Percentiles rank a stretch among this genome's conserved stretches.
Conservation (phyloP, 2,888 invertebrate genomes). For the Tyria jacobaeae region DNA sequence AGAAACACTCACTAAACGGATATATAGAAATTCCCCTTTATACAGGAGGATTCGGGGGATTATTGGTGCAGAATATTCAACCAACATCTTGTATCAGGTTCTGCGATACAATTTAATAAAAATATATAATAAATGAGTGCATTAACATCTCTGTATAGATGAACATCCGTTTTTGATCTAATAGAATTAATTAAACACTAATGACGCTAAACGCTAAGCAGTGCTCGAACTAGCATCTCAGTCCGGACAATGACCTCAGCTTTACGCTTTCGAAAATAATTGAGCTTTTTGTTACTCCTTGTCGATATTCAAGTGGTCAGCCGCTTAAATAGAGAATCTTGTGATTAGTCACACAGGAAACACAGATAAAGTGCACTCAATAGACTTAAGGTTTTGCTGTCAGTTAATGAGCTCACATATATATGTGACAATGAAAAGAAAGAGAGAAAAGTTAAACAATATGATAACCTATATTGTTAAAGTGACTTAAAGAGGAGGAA, state of each 20-base stretch:
- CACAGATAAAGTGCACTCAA: neutral
- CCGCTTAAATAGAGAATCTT: constrained; percentile 24
- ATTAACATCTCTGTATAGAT: neutral
- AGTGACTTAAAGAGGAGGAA: too few species aligned
- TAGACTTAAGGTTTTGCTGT: neutral
- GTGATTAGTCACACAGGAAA: constrained; percentile 16
- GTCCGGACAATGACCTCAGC: constrained; percentile 31
- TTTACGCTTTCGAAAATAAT: constrained; percentile 42
- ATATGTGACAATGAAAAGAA: too few species aligned
- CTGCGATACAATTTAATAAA: neutral
- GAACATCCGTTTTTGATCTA: constrained; percentile 3
- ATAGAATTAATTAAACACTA: constrained; percentile 2
- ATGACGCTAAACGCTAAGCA: neutral
- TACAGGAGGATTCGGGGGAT: too few species aligned
- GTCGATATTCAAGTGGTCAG: constrained; percentile 21
- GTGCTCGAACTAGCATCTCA: constrained; percentile 6
- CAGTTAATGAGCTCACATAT: neutral
- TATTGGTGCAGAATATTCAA: too few species aligned
- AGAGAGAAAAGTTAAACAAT: too few species aligned
- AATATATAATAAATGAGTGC: neutral
- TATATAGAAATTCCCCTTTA: too few species aligned
- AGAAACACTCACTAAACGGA: too few species aligned
- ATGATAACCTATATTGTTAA: too few species aligned
- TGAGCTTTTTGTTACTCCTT: constrained; percentile 27
- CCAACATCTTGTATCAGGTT: too few species aligned